These are phyloP conservation scores for Doris montereyensis DNA, from an alignment of 2,888 invertebrate genomes.

Conservation along the genomic window DNA sequence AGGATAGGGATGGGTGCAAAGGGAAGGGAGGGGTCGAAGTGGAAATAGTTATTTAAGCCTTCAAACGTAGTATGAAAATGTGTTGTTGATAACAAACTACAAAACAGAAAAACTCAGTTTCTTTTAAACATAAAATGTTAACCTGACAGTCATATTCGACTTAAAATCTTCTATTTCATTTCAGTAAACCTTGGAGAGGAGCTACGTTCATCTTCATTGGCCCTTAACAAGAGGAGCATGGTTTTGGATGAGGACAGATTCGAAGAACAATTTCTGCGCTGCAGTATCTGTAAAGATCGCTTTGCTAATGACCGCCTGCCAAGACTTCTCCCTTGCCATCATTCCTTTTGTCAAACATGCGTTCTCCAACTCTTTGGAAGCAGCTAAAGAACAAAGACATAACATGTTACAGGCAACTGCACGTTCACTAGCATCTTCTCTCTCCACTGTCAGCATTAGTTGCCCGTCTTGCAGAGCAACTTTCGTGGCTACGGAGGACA, in stretches of 20 bases:
- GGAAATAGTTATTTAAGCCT: too few species aligned
- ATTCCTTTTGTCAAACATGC: constrained; percentile 58
- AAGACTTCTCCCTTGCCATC: constrained; percentile 63
- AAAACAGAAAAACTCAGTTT: too few species aligned
- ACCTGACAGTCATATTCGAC: too few species aligned
- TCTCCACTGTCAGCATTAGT: constrained; percentile 55
- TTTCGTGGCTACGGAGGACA: constrained; percentile 60
- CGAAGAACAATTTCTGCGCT: constrained; percentile 59
- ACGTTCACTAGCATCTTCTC: constrained; percentile 36
- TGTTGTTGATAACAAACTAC: too few species aligned
- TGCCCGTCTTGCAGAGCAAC: constrained; percentile 57
- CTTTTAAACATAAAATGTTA: too few species aligned
- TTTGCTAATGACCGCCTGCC: constrained; percentile 53
- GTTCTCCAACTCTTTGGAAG: constrained; percentile 51
- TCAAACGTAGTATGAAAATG: too few species aligned
- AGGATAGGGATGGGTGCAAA: too few species aligned
- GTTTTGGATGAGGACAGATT: constrained; percentile 62
- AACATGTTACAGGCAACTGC: constrained; percentile 48
- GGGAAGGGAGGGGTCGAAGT: too few species aligned
- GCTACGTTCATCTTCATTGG: constrained; percentile 27
- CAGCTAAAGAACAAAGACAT: constrained; percentile 55
- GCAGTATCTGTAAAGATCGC: constrained; percentile 57
- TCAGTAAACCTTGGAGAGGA: constrained; percentile 38
- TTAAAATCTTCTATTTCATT: neutral
- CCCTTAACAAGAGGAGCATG: constrained; percentile 52